Base-by-base conservation (phyloP, 1,140 invertebrate genomes). In the Bombus huntii region DNA sequence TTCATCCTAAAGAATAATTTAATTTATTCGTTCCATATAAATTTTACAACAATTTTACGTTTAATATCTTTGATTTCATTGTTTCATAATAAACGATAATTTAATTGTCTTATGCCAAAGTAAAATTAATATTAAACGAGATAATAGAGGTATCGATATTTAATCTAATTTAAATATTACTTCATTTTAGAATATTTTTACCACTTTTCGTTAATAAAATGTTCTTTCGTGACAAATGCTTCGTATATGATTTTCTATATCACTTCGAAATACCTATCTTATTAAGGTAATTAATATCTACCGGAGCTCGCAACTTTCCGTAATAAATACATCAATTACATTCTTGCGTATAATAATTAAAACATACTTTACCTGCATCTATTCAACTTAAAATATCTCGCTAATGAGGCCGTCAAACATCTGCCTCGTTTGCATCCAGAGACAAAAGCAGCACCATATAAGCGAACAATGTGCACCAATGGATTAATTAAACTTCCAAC, bases 401-500 rank as follows among this genome's bases (percentile, higher is more conserved):
- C 9, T 25, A 68, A 68, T 37, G 66, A 68, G 31, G 3, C 3
- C 34, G 18, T 25, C 34, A 72, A n/a, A 42, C 25, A 12, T 42
- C 13, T 37, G 39, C 15, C 70, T 15, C 12, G 13, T 70, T 37
- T 25, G 13, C 47, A 2, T 39, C 12, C 22, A 28, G 4, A 13
- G 9, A 13, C 12, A 72, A 75, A 31, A 25, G 34, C 47, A 28
- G 8, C 15, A 25, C 2, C 39, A 18, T 31, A 25, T 5, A 34
- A n/a, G 12, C 31, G 10, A 59, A 18, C 34, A 39, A 18, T 37
- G 8, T 75, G 3, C 44, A n/a, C 15, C 42, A 31, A 57, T 59
- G 59, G 42, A 39, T 81, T 81, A 39, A 71, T 71, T 53, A 71
- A 72, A 72, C 25, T 59, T 42, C 15, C 25, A 66, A 22, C 53